Conservation (phyloP, 1,140 invertebrate genomes). For the Acyrthosiphon pisum region DNA sequence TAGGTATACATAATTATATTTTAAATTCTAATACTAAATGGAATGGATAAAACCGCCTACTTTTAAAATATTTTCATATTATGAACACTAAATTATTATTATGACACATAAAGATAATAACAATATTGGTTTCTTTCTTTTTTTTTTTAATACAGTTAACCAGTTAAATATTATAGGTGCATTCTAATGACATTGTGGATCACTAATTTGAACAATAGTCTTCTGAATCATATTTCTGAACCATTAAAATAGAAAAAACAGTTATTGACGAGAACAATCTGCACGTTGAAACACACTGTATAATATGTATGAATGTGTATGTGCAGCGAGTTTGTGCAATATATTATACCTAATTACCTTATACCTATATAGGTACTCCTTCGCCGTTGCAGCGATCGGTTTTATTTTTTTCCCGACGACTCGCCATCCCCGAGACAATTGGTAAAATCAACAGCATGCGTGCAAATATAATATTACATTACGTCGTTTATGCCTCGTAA, state of each 20-base stretch:
- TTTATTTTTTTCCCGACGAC: background rate
- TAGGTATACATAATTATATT: background rate
- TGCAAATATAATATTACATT: background rate
- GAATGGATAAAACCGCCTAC: background rate
- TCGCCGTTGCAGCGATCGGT: background rate
- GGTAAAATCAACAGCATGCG: conserved; percentile 2
- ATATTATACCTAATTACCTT: background rate
- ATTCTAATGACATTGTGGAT: background rate
- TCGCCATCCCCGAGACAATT: conserved; percentile 12
- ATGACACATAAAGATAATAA: background rate
- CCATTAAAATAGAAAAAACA: background rate
- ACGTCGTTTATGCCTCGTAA: background rate
- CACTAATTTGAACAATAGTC: background rate
- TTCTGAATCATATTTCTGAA: background rate
- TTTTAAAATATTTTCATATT: background rate
- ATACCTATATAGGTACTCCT: background rate
- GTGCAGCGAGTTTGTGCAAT: background rate
- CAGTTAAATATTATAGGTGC: background rate
- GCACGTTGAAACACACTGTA: no score
- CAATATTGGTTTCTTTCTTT: background rate
- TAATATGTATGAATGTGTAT: background rate
- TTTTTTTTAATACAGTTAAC: no score
- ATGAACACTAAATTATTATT: background rate
- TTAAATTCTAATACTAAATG: background rate
- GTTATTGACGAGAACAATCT: background rate